Evolutionary conservation across 2,113 vertebrate species (phyloP).

Genomic region (Plotosus lineatus): DNA sequence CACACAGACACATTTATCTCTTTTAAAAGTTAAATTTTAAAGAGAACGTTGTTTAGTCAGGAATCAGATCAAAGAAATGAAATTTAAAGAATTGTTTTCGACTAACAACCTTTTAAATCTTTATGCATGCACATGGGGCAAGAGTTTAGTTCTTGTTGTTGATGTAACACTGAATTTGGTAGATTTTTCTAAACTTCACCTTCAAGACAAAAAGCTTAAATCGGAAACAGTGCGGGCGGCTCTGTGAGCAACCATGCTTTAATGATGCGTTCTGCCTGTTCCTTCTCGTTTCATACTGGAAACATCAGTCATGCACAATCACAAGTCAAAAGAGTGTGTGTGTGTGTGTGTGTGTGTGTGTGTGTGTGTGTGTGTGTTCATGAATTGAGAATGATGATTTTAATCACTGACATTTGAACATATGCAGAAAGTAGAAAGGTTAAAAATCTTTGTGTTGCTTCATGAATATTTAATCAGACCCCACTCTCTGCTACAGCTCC

Average conservation of each 20-base stretch:
- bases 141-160: neutral
- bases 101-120: neutral
- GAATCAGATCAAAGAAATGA: neutral
- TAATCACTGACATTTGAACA: constrained; percentile 27
- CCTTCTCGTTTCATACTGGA: constrained; percentile 8
- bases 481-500: neutral
- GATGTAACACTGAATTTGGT: neutral
- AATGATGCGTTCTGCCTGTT: neutral
- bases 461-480: constrained; percentile 26
- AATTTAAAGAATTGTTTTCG: neutral
- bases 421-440: constrained; percentile 14
- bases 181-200: constrained; percentile 44
- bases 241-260: constrained; percentile 9
- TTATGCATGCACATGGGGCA: neutral
- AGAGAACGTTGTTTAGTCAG: neutral
- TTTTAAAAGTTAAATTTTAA: neutral
- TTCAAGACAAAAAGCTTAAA: constrained; percentile 9
- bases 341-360: constrained; percentile 7
- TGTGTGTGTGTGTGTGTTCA: neutral
- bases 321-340: neutral
- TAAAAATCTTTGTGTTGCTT: constrained; percentile 11
- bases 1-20: neutral
- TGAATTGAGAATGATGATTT: neutral
- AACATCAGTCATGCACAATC: constrained; percentile 51
- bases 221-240: too few relatives aligned